Evolutionary conservation across 2,888 invertebrate genomes (phyloP), one percentile per base, ranked within the genome.

Genomic region (Sepiola atlantica): DNA sequence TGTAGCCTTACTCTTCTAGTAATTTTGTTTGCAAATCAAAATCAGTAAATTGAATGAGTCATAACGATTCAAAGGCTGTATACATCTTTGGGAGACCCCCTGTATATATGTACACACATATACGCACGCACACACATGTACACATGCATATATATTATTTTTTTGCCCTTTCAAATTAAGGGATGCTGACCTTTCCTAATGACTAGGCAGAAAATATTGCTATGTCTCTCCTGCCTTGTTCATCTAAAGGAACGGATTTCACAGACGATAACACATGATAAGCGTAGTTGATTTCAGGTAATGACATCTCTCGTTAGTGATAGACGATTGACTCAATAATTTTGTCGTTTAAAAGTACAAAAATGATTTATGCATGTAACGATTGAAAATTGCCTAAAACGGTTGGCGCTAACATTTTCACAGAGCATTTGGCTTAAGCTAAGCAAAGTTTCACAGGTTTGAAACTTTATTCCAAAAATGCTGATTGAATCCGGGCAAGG

Each of bases 81-180:
- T n/a, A n/a, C n/a, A n/a, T n/a, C n/a, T n/a, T n/a, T n/a, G n/a
- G n/a, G n/a, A n/a, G n/a, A n/a, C n/a, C n/a, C n/a, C n/a, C n/a
- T n/a, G n/a, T n/a, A n/a, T n/a, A 91, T 24, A 57, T 45, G 35
- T 90, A 57, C 55, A 35, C 57, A 57, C 55, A 94, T 45, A 57
- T 77, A 93, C 57, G 55, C 20, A 93, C 91, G 91, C 54, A 94
- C 54, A 91, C 94, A 91, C 32, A 45, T n/a, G n/a, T 54, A 90
- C 35, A 35, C 35, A 90, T 16, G 14, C 35, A 91, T 35, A 18
- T n/a, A 28, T 24, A 8, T 61, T 61, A n/a, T n/a, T 77, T 77
- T 77, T n/a, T 32, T 77, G 16, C 18, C 4, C 77, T 77, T 77
- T 77, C 77, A 77, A n/a, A 16, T 77, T n/a, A n/a, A n/a, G n/a